Base-by-base conservation (phyloP, 2,888 invertebrate species). In the Eustalomyia histrio region DNA sequence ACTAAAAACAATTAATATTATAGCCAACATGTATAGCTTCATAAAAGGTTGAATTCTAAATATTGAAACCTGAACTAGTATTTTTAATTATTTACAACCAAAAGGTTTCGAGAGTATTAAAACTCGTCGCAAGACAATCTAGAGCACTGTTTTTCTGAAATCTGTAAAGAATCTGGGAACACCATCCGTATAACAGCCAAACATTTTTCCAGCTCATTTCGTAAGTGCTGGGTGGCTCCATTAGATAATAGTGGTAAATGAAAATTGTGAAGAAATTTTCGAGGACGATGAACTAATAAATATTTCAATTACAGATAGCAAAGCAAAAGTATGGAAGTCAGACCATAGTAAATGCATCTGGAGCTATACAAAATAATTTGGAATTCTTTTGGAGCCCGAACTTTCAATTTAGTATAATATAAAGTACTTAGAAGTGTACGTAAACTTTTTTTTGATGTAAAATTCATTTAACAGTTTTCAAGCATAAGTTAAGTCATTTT, bases 231-330 rank as follows among this genome's bases (percentile, higher is more conserved):
- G 65, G 65, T n/a, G 74, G 0, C 14, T 74, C 0, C 39, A 57
- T 16, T 75, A 79, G 1, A 35, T 63, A 10, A 63, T 74, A 43
- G 63, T 72, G 9, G 43, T 33, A 7, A 74, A 69, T n/a, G 73
- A 29, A 14, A 69, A 76, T 39, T 67, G 67, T 16, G 53, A 65
- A 50, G 14, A 39, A 14, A 8, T 61, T 55, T 9, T 57, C 16
- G 17, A 16, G 21, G 35, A 64, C 8, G 65, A 60, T 52, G 18
- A 21, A 10, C 21, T 14, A 17, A 18, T 60, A 3, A 18, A 50
- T 60, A 72, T 52, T 43, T 35, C 35, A 9, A 75, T 58, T 1
- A 39, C n/a, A n/a, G n/a, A n/a, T n/a, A n/a, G n/a, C n/a, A n/a
- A n/a, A n/a, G n/a, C n/a, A n/a, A n/a, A n/a, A n/a, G n/a, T n/a